Evolutionary conservation across 2,797 vertebrate genomes (phyloP), one percentile per base, ranked within the genome.

Genomic region (Loris lydekkerianus): DNA sequence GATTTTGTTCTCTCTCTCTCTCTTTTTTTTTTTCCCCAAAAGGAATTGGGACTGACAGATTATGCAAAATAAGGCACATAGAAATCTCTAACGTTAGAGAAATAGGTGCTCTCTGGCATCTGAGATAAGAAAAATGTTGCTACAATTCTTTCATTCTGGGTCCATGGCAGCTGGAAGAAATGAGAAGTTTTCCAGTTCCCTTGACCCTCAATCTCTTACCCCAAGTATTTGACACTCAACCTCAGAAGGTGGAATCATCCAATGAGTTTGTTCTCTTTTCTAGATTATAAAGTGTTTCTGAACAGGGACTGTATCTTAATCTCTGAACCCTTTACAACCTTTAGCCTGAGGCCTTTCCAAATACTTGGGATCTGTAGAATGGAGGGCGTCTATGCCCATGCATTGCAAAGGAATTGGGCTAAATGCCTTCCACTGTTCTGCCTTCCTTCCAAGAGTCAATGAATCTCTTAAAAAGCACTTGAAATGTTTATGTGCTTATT

Each of bases 21-120:
- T 49, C 49, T 53, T 53, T 4, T 53, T 4, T 53, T 13, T 63
- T 89, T 89, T 61, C 46, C 29, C 31, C 56, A n/a, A 88, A 81
- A 87, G 31, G 37, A 84, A 58, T 84, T 13, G 46, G 11, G 18
- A 84, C 5, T 91, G 81, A 70, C 0, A 60, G 46, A 46, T 88
- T 85, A 77, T 92, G 75, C 70, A 92, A 95, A 82, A 85, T 78
- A 85, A 96, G 20, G 53, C 58, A 65, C 87, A 86, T 43, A 83
- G n/a, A 20, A 14, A 77, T 85, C 43, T 63, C 37, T 49, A 81
- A 80, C 85, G 29, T 91, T 77, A 94, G 93, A 75, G n/a, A 87
- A 76, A 43, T 85, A 75, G 86, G 7, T 75, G 3, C 25, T 87
- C 23, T 93, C 31, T 63, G 27, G 80, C 3, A 37, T 65, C 10